Evolutionary conservation across 2,797 vertebrate species (phyloP), one percentile per base, ranked within the genome.

Genomic region (Harpagifer antarcticus): DNA sequence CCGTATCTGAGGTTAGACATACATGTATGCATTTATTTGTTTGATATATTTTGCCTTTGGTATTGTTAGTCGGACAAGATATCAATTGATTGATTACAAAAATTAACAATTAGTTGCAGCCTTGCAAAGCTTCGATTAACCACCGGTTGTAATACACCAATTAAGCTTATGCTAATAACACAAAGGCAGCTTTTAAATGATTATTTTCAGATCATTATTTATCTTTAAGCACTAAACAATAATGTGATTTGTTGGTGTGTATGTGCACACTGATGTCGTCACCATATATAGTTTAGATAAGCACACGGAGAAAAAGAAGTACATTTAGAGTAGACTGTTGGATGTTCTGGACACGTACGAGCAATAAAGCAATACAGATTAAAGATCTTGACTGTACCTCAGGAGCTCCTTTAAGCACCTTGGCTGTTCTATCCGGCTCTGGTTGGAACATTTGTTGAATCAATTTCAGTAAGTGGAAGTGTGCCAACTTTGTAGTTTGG

Each of bases 181-280:
- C 20, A 31, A 17, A 13, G 15, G 16, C 31, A 48, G 16, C 16
- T 19, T 19, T 4, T 49, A 2, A 9, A n/a, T 11, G 14, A 3
- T 56, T 9, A 20, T 17, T 49, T n/a, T 17, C 49, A 37, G 14
- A 56, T 74, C 66, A 50, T 54, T 48, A 42, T 5, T 37, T 43
- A 11, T 3, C 42, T 44, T 3, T 0, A 19, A 13, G 33, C 3
- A 37, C 10, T 31, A 2, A 43, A 20, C 5, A 17, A 1, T 23
- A 6, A 17, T 60, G 42, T 27, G 47, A 14, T 23, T 4, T 3
- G 2, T 9, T 5, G 8, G 45, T 40, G 19, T 44, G 10, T 15
- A 2, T 31, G 50, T 37, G 56, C 71, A 44, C 27, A 20, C 23
- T 60, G 14, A 20, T 43, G 61, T 44, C 5, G 7, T 72, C 47